A percentile compares a stretch with the other conserved stretches of the same genome.
Conservation (phyloP, 2,797 vertebrate genomes). For the Petrocephalus schoutedeni region DNA sequence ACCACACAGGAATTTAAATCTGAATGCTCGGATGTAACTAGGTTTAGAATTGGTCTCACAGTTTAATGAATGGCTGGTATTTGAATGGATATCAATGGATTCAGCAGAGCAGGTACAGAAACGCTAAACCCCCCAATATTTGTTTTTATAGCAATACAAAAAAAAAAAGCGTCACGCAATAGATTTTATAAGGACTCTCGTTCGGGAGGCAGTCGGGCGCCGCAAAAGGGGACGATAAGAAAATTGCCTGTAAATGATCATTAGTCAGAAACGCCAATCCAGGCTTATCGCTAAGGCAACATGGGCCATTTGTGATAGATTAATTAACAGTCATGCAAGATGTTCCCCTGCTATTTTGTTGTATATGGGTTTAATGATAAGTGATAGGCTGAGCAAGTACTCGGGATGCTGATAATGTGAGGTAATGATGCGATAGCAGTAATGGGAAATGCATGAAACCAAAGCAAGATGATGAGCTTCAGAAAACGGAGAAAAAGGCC, state of each 20-base stretch:
- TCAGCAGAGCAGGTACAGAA: background rate
- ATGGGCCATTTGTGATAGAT: conserved; percentile 18
- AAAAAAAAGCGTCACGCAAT: background rate
- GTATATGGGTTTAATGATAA: conserved; percentile 15
- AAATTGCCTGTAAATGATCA: conserved; percentile 21
- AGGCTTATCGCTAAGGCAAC: conserved; percentile 16
- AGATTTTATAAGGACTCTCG: background rate
- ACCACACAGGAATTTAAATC: conserved; percentile 2
- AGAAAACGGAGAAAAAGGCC: background rate
- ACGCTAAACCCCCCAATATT: background rate
- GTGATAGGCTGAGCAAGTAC: conserved; percentile 1
- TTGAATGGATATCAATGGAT: background rate
- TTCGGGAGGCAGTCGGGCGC: background rate
- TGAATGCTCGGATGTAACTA: background rate
- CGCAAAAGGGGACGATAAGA: background rate
- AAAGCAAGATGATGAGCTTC: background rate
- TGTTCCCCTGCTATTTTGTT: conserved; percentile 13
- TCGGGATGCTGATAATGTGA: conserved; percentile 8
- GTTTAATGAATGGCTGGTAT: background rate
- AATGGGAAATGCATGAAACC: background rate
- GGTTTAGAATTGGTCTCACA: background rate
- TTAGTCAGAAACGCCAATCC: conserved; percentile 4
- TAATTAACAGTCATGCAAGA: conserved; percentile 17
- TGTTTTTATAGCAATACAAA: background rate
- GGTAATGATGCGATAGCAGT: background rate